Conservation (phyloP, 1,140 invertebrate species). For the Drosophila teissieri region DNA sequence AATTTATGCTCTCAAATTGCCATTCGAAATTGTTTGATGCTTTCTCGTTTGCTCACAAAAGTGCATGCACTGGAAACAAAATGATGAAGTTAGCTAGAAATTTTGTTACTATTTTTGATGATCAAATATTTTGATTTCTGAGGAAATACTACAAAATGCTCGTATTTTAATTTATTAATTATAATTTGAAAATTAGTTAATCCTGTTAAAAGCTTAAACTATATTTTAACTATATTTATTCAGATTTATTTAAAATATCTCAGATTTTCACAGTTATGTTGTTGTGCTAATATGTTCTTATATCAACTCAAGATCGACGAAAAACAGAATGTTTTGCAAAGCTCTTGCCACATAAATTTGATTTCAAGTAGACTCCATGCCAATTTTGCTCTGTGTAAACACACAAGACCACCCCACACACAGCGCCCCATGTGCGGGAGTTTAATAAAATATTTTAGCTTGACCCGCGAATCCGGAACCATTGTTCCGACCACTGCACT, state of each 20-base stretch:
- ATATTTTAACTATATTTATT: too few species aligned
- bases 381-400: slow-evolving; percentile 19
- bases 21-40: slow-evolving; percentile 28
- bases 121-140: neutral
- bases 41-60: slow-evolving; percentile 15
- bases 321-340: neutral
- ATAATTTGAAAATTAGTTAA: too few species aligned
- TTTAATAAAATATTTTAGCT: slow-evolving; percentile 31
- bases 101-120: neutral
- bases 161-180: too few species aligned
- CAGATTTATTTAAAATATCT: too few species aligned
- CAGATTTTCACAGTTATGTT: too few species aligned
- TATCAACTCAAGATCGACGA: neutral
- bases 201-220: too few species aligned
- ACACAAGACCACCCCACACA: neutral
- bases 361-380: neutral
- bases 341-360: neutral
- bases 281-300: too few species aligned
- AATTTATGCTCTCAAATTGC: slow-evolving; percentile 31
- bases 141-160: too few species aligned
- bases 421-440: neutral
- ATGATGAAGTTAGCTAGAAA: neutral
- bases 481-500: neutral
- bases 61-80: slow-evolving; percentile 18
- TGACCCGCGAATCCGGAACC: slow-evolving; percentile 8